These are phyloP conservation scores for Keiferia lycopersicella DNA, from an alignment of 2,888 invertebrate genomes.

Conservation along the genomic window DNA sequence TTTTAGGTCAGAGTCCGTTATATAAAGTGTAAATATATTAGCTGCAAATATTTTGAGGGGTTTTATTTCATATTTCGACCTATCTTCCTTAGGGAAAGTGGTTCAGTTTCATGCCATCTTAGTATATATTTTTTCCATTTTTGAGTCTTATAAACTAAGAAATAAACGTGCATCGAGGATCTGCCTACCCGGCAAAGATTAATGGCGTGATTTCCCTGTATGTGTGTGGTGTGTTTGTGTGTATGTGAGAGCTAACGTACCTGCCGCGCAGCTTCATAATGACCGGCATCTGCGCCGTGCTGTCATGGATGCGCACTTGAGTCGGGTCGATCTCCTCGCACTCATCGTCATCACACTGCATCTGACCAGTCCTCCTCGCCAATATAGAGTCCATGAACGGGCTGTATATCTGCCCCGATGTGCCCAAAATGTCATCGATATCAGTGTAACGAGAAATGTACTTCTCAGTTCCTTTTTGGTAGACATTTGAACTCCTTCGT, in stretches of 20 bases:
- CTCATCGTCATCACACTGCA: conserved; percentile 68
- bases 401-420: conserved; percentile 81
- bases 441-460: conserved; percentile 93
- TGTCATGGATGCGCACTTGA: conserved; percentile 90
- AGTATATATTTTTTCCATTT: no score
- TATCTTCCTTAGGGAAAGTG: no score
- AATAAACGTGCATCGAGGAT: background rate
- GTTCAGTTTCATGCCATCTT: no score
- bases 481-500: conserved; percentile 44
- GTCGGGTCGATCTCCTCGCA: conserved; percentile 88
- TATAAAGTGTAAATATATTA: no score
- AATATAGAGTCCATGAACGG: conserved; percentile 83
- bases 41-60: no score
- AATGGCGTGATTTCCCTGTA: background rate
- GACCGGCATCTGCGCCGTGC: conserved; percentile 86
- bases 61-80: no score
- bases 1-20: no score
- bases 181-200: background rate
- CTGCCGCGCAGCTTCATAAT: conserved; percentile 83
- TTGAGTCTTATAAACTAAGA: no score
- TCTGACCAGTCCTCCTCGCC: conserved; percentile 65
- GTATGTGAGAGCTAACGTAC: conserved; percentile 58
- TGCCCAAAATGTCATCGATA: conserved; percentile 94
- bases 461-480: conserved; percentile 65
- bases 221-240: background rate